A percentile compares a stretch with the other conserved stretches of the same genome.
Evolutionary conservation across 2,797 vertebrate genomes (phyloP).

Genomic region (Centroberyx gerrardi): DNA sequence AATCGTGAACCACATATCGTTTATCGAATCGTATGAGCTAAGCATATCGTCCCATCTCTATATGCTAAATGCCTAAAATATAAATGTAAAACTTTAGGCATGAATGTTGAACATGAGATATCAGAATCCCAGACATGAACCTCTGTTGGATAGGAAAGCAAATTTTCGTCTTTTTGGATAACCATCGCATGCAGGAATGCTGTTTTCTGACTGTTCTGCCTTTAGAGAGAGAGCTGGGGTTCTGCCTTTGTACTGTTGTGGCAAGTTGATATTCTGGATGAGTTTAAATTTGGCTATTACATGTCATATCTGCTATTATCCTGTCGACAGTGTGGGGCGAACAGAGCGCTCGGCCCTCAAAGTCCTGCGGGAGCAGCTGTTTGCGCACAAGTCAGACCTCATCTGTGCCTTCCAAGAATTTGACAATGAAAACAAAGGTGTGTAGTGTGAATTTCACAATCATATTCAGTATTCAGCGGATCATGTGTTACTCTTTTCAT

Average conservation of each 20-base stretch:
- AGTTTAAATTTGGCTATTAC: background rate
- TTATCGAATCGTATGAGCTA: too few relatives aligned
- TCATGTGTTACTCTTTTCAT: slow-evolving; percentile 21
- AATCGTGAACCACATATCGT: too few relatives aligned
- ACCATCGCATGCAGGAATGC: background rate
- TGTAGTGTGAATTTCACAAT: slow-evolving; percentile 25
- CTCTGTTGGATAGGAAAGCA: too few relatives aligned
- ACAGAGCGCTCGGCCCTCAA: slow-evolving; percentile 94
- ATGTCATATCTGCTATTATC: slow-evolving; percentile 1
- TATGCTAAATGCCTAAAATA: too few relatives aligned
- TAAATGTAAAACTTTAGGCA: too few relatives aligned
- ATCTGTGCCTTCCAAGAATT: slow-evolving; percentile 87
- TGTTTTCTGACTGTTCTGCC: background rate
- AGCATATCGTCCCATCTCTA: too few relatives aligned
- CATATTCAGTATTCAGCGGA: background rate
- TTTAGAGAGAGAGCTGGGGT: too few relatives aligned
- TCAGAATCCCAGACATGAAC: too few relatives aligned
- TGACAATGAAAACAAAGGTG: slow-evolving; percentile 88
- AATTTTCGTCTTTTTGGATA: background rate
- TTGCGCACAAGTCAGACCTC: slow-evolving; percentile 93
- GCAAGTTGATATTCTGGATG: background rate
- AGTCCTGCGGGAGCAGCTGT: slow-evolving; percentile 92
- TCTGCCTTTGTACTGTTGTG: too few relatives aligned
- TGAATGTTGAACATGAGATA: too few relatives aligned
- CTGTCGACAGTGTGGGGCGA: slow-evolving; percentile 86